Evolutionary conservation across 2,888 invertebrate species (phyloP).

Genomic region (Balanococcus diminutus): DNA sequence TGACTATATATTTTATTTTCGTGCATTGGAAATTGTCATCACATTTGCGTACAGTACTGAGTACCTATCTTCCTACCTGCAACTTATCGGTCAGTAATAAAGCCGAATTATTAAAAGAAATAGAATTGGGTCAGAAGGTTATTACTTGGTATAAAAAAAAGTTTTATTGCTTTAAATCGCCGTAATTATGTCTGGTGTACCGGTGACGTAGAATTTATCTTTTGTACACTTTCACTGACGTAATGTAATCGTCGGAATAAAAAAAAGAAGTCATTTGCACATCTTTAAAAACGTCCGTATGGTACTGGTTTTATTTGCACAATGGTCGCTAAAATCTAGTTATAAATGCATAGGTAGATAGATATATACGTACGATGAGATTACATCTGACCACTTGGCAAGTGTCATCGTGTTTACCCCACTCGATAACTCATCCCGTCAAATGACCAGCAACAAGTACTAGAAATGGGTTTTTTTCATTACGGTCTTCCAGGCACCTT

Average conservation of each 20-base stretch:
- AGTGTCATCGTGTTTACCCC: not conserved
- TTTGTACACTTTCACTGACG: constrained; percentile 41
- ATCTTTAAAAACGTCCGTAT: constrained; percentile 1
- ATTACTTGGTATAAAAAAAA: constrained; percentile 26
- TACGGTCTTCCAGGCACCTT: not conserved
- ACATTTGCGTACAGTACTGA: not conserved
- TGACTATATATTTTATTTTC: not conserved
- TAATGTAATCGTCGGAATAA: constrained; percentile 28
- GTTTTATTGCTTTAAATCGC: constrained; percentile 28
- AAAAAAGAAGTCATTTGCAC: constrained; percentile 34
- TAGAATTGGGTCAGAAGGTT: constrained; percentile 24
- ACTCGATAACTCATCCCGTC: not conserved
- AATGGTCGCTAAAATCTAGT: constrained; percentile 37
- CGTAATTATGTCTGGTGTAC: constrained; percentile 32
- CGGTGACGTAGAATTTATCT: constrained; percentile 33
- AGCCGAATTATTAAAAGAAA: not conserved
- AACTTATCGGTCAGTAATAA: not conserved
- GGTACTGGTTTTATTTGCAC: constrained; percentile 41
- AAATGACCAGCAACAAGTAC: not conserved
- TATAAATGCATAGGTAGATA: not conserved
- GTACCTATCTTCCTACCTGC: not conserved
- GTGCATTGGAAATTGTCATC: not conserved
- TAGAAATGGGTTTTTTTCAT: not conserved
- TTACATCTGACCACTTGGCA: not conserved
- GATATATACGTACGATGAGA: not conserved